Evolutionary conservation across 2,113 vertebrate genomes (phyloP).

Genomic region (Anseranas semipalmata): DNA sequence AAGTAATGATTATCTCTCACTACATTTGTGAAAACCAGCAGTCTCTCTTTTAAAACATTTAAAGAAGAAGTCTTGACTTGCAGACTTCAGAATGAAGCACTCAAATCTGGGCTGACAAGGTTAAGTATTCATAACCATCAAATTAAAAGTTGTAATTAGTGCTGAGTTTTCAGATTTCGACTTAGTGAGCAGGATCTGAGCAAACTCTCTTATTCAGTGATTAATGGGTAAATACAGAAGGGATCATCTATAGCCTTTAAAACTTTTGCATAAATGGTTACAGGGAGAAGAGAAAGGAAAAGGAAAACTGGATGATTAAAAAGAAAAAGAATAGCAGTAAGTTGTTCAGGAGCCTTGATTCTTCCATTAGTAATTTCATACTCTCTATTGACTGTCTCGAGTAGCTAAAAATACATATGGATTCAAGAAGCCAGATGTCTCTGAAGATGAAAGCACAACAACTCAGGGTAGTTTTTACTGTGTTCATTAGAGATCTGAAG

Average conservation of each 20-base stretch:
- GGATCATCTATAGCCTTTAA: not conserved
- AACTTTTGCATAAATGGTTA: not conserved
- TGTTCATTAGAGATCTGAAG: not conserved
- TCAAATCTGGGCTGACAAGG: not conserved
- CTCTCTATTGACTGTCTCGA: not conserved
- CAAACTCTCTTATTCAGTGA: not conserved
- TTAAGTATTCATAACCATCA: not conserved
- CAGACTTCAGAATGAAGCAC: not conserved
- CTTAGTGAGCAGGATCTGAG: not conserved
- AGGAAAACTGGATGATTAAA: not conserved
- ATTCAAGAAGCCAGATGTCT: conserved; percentile 12
- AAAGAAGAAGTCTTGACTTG: not conserved
- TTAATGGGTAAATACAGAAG: not conserved
- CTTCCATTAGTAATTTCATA: not conserved
- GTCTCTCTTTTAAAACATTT: not conserved
- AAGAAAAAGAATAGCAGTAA: not conserved
- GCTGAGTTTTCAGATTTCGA: not conserved
- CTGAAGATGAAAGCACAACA: conserved; percentile 38
- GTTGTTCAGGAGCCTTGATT: not conserved
- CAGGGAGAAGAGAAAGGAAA: not conserved
- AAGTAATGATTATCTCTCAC: not conserved
- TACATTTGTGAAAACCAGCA: not conserved
- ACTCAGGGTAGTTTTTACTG: not conserved
- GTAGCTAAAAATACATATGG: not conserved
- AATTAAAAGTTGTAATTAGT: not conserved